Evolutionary conservation across 64 coral and sea anemone genomes (phyloP).

Genomic region (Hydrozoanthus tunicans): DNA sequence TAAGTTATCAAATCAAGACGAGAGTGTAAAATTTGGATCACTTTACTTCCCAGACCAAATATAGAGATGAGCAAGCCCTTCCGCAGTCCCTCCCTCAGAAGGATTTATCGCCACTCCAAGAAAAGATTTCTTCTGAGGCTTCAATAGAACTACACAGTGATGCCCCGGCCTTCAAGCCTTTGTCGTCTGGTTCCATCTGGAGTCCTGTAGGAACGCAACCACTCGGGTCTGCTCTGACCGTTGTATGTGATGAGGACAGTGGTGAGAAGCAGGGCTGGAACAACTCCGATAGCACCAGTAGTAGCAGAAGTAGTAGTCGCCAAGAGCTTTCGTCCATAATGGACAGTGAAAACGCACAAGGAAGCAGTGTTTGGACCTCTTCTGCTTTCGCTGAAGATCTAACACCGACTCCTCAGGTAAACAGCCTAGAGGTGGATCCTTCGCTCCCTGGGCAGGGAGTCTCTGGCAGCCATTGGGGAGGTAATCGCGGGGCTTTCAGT

Average conservation of each 20-base stretch:
- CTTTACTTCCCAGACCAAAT: slow-evolving; percentile 39
- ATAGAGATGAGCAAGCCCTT: slow-evolving; percentile 31
- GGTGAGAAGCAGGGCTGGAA: slow-evolving; percentile 89
- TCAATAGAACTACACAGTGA: slow-evolving; percentile 63
- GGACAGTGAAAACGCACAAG: slow-evolving; percentile 71
- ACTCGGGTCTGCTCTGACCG: slow-evolving; percentile 58
- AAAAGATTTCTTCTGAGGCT: slow-evolving; percentile 32
- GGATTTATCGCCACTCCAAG: slow-evolving; percentile 2
- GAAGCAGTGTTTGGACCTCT: slow-evolving; percentile 75
- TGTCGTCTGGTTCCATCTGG: slow-evolving; percentile 89
- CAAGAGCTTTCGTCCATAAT: slow-evolving; percentile 93
- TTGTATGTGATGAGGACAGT: slow-evolving; percentile 77
- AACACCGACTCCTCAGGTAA: slow-evolving; percentile 68
- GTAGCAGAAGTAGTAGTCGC: slow-evolving; percentile 95
- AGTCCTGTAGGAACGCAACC: slow-evolving; percentile 67
- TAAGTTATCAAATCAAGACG: too few species aligned
- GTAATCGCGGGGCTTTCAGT: slow-evolving; percentile 83
- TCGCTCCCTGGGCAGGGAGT: slow-evolving; percentile 64
- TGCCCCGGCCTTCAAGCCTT: slow-evolving; percentile 67
- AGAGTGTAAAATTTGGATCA: neutral
- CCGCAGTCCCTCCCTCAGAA: slow-evolving; percentile 34
- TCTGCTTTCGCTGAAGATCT: slow-evolving; percentile 74
- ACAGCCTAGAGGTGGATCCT: slow-evolving; percentile 41
- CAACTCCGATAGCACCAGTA: slow-evolving; percentile 97
- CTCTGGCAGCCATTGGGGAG: slow-evolving; percentile 67